Conservation (phyloP, 2,888 invertebrate species). For the Heliothis peltigera region DNA sequence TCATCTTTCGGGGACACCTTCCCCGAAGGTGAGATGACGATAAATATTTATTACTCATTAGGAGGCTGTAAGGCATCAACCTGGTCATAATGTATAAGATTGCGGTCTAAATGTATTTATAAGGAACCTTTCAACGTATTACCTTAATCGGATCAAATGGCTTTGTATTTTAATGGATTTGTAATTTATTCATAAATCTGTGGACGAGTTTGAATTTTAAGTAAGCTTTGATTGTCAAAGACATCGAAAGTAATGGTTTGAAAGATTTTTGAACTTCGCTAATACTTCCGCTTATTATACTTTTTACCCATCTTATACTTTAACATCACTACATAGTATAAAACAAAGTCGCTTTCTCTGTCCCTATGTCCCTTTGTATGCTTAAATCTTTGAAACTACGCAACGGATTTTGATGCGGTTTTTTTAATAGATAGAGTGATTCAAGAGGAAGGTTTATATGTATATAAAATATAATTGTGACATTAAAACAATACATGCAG, state of each 20-base stretch:
- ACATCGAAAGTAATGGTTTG: slow-evolving; percentile 1
- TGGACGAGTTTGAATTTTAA: slow-evolving; percentile 34
- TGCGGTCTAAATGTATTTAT: slow-evolving; percentile 65
- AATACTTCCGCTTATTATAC: slow-evolving; percentile 31
- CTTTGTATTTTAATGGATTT: slow-evolving; percentile 51
- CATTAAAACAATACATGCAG: too few species aligned
- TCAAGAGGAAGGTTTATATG: too few species aligned
- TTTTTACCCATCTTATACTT: slow-evolving; percentile 22
- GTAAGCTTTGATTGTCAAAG: slow-evolving; percentile 28
- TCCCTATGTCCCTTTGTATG: too few species aligned
- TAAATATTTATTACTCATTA: slow-evolving; percentile 75
- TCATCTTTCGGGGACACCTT: slow-evolving; percentile 25
- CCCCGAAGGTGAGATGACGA: slow-evolving; percentile 44
- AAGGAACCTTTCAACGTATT: slow-evolving; percentile 59
- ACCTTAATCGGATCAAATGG: slow-evolving; percentile 64
- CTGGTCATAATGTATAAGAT: slow-evolving; percentile 57
- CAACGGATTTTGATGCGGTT: too few species aligned
- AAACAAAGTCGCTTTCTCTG: too few species aligned
- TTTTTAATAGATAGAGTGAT: too few species aligned
- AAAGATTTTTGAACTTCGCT: slow-evolving; percentile 5
- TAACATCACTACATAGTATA: too few species aligned
- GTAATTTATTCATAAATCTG: slow-evolving; percentile 52
- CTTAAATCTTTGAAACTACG: too few species aligned
- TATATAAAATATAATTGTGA: too few species aligned
- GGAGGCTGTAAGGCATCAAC: slow-evolving; percentile 43